Conservation (phyloP, 1,140 invertebrate genomes). For the Leguminivora glycinivorella region DNA sequence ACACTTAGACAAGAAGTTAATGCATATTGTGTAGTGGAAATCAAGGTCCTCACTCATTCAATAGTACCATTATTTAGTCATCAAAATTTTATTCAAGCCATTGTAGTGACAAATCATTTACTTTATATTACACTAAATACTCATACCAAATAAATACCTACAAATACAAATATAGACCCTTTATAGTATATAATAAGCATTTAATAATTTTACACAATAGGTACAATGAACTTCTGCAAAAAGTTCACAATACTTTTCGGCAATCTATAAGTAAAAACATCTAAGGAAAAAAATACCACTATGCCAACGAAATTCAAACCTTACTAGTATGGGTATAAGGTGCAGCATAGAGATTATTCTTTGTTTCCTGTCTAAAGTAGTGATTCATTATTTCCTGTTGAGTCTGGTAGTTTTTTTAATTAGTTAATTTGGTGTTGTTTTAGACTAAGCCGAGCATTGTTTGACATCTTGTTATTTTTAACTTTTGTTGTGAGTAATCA, state of each 20-base stretch:
- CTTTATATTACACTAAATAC: too few species aligned
- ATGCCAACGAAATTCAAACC: not conserved
- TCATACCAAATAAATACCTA: not conserved
- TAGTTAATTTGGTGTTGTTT: not conserved
- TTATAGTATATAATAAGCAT: not conserved
- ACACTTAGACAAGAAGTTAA: too few species aligned
- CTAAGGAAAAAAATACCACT: not conserved
- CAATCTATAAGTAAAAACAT: not conserved
- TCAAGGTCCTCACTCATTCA: too few species aligned
- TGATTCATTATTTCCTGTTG: not conserved
- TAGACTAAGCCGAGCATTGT: not conserved
- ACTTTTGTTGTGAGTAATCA: not conserved
- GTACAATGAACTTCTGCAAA: not conserved
- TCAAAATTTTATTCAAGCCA: too few species aligned
- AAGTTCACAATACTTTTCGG: not conserved
- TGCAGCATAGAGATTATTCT: not conserved
- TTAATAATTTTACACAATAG: not conserved
- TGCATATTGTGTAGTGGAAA: too few species aligned
- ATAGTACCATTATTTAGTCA: too few species aligned
- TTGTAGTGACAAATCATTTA: too few species aligned
- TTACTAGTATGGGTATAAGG: not conserved
- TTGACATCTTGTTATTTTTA: not conserved
- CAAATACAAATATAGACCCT: not conserved
- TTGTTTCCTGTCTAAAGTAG: not conserved
- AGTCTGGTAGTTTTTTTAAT: not conserved